A percentile compares a stretch with the other conserved stretches of the same genome.
These are phyloP conservation scores for Cistogaster globosa DNA, from an alignment of 2,888 invertebrate species.

Conservation along the genomic window DNA sequence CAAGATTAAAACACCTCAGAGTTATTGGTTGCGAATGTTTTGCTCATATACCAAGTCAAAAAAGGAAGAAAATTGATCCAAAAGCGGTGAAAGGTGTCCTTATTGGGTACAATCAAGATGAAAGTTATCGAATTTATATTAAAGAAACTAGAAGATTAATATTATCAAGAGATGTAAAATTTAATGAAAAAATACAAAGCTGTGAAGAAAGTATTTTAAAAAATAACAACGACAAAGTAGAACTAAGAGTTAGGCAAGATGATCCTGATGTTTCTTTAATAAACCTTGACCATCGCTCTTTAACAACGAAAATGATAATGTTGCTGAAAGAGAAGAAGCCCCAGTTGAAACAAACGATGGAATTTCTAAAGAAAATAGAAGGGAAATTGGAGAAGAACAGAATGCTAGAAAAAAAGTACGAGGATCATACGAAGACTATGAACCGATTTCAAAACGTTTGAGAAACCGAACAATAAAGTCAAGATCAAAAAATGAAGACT, in stretches of 20 bases:
- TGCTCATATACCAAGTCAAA: constrained; percentile 55
- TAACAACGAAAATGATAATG: not conserved
- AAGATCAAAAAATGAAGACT: constrained; percentile 19
- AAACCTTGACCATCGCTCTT: not conserved
- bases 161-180: constrained; percentile 23
- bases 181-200: constrained; percentile 2
- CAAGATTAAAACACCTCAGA: too few species aligned
- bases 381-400: too few species aligned
- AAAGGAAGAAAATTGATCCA: constrained; percentile 57
- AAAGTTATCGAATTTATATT: too few species aligned
- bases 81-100: constrained; percentile 65
- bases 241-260: not conserved
- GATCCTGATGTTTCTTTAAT: not conserved
- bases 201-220: not conserved
- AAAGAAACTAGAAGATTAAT: too few species aligned
- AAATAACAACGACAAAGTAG: not conserved
- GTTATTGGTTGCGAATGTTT: constrained; percentile 57
- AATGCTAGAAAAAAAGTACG: too few species aligned
- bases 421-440: too few species aligned
- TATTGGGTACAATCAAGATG: too few species aligned
- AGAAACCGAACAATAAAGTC: constrained; percentile 5
- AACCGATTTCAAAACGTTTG: too few species aligned
- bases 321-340: not conserved
- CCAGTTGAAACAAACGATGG: too few species aligned
- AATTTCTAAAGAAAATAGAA: too few species aligned